These are phyloP conservation scores for Lithosia quadra DNA, from an alignment of 2,888 invertebrate genomes.

Conservation along the genomic window DNA sequence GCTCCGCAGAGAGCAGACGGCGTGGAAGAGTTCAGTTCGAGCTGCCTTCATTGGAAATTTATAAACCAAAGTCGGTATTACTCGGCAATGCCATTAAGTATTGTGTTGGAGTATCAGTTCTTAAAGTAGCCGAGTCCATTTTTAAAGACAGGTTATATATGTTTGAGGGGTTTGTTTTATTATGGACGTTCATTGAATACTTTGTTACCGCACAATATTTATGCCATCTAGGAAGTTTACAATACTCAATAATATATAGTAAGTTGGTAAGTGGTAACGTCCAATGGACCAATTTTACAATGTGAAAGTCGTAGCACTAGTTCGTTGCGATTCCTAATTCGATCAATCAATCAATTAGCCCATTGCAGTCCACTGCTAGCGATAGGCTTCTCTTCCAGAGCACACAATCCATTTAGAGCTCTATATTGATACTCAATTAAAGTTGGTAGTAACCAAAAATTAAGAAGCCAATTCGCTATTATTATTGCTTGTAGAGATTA, in stretches of 20 bases:
- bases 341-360: no score
- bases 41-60: conserved; percentile 9
- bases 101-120: not conserved
- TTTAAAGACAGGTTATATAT: not conserved
- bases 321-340: not conserved
- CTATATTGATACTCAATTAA: no score
- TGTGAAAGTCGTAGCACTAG: not conserved
- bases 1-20: not conserved
- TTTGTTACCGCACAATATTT: not conserved
- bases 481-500: no score
- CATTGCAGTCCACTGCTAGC: no score
- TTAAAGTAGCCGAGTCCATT: not conserved
- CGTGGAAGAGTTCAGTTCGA: not conserved
- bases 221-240: not conserved
- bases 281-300: not conserved
- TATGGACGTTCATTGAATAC: not conserved
- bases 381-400: no score
- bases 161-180: not conserved
- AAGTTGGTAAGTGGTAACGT: not conserved
- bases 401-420: no score
- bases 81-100: not conserved
- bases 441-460: no score
- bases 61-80: conserved; percentile 1
- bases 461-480: no score
- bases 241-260: not conserved